Evolutionary conservation across 1,140 invertebrate genomes (phyloP).

Genomic region (Akabosia matsudoensis): DNA sequence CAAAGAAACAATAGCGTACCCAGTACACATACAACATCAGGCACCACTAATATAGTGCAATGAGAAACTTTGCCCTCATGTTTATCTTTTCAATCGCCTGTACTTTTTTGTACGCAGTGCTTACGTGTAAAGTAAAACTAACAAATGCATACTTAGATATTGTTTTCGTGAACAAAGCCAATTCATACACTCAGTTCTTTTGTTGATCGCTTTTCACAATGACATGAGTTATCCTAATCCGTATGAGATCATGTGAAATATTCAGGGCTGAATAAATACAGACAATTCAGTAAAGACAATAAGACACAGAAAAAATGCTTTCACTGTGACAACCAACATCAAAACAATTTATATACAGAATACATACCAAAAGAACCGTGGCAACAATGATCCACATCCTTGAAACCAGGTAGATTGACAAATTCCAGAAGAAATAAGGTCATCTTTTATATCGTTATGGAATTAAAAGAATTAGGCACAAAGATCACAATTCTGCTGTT

Average conservation of each 20-base stretch:
- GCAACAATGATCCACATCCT: constrained; percentile 15
- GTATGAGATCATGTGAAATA: no score
- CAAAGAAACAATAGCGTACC: no score
- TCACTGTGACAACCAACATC: not conserved
- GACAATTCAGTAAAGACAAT: no score
- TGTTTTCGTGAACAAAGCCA: no score
- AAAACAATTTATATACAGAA: not conserved
- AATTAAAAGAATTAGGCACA: not conserved
- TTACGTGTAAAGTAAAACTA: no score
- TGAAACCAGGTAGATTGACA: not conserved
- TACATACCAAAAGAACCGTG: constrained; percentile 5
- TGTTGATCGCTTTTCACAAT: not conserved
- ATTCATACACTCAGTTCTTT: not conserved
- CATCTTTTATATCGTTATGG: not conserved
- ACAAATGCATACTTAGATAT: no score
- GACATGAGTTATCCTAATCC: not conserved
- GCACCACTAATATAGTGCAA: no score
- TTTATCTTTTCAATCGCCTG: no score
- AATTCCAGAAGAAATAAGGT: not conserved
- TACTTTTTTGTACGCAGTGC: no score
- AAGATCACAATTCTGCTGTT: not conserved
- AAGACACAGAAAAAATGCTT: not conserved
- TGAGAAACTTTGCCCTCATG: no score
- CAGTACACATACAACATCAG: no score
- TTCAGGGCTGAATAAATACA: no score